phyloP scores from a whole-genome alignment of 2,797 vertebrate genomes.

The Tragelaphus oryx region DNA sequence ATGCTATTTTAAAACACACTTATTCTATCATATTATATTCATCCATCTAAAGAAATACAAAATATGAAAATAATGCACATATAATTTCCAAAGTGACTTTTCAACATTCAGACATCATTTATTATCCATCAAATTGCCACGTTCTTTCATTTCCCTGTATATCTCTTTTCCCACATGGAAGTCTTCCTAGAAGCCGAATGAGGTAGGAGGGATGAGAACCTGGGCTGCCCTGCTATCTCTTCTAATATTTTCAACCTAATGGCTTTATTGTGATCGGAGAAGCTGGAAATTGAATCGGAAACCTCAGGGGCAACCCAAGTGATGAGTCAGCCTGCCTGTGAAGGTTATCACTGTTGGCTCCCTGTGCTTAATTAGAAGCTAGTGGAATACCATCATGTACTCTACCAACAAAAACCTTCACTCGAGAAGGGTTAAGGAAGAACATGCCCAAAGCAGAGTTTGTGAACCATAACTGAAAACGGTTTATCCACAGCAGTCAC shows the following conservation, averaged over 20 bases:
- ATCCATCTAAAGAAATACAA: neutral
- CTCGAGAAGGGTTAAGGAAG: slow-evolving; percentile 59
- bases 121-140: neutral
- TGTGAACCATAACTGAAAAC: slow-evolving; percentile 57
- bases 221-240: neutral
- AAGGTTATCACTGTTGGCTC: slow-evolving; percentile 59
- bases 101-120: neutral
- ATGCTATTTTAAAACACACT: slow-evolving; percentile 22
- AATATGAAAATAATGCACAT: neutral
- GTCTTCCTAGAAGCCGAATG: neutral
- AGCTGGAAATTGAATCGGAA: slow-evolving; percentile 71
- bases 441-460: slow-evolving; percentile 28
- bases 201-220: neutral
- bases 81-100: neutral
- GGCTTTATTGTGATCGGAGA: slow-evolving; percentile 40
- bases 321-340: slow-evolving; percentile 56
- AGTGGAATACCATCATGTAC: slow-evolving; percentile 61
- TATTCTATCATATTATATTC: neutral
- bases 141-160: neutral
- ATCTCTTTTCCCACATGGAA: neutral
- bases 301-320: slow-evolving; percentile 38
- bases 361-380: slow-evolving; percentile 65
- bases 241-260: slow-evolving; percentile 46
- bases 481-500: slow-evolving; percentile 41
- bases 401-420: slow-evolving; percentile 48